A percentile compares a stretch with the other conserved stretches of the same genome.
Evolutionary conservation across 2,888 invertebrate genomes (phyloP).

Genomic region (Eristalis intricaria): DNA sequence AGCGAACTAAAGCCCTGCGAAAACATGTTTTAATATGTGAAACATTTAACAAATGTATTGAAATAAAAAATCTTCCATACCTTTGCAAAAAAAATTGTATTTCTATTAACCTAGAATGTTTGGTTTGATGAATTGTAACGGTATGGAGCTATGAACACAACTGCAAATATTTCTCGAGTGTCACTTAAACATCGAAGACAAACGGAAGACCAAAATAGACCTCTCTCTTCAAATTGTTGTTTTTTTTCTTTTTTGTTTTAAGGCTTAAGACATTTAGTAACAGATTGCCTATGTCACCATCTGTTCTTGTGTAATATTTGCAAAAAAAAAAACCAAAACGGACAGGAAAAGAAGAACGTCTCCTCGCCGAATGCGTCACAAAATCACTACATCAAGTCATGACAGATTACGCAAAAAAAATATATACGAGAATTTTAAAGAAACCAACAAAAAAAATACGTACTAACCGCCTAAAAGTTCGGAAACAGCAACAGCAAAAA

Average conservation of each 20-base stretch:
- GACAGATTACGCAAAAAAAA: slow-evolving; percentile 1
- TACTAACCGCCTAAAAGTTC: background rate
- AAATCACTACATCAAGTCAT: background rate
- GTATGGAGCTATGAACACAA: background rate
- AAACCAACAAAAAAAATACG: background rate
- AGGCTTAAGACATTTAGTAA: background rate
- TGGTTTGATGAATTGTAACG: background rate
- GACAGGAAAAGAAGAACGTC: background rate
- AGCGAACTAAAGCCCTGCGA: background rate
- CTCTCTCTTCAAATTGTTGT: background rate
- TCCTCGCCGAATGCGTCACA: background rate
- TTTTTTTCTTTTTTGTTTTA: background rate
- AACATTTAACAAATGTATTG: background rate
- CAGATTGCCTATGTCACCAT: background rate
- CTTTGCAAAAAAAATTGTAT: background rate
- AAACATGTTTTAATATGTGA: background rate
- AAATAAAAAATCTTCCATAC: background rate
- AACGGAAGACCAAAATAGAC: background rate
- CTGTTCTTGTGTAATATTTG: background rate
- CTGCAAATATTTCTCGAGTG: background rate
- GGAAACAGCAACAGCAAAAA: background rate
- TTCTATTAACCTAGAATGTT: background rate
- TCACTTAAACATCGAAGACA: background rate
- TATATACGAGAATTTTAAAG: background rate
- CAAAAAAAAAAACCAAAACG: background rate